Base-by-base conservation (phyloP, 2,888 invertebrate genomes). In the Macropis europaea region DNA sequence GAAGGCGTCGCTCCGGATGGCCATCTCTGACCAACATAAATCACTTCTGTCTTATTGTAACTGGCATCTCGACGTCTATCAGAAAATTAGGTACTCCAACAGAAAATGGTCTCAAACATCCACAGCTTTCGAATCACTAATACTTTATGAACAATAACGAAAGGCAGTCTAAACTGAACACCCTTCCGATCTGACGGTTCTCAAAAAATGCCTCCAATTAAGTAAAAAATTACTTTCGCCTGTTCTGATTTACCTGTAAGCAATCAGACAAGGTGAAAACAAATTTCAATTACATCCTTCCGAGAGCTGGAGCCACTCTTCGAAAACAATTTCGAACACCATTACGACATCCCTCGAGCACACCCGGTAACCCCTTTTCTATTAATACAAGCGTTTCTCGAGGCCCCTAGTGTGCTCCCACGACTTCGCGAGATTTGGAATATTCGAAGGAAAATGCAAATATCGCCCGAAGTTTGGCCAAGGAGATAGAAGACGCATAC, bases 401-500 rank as follows among this genome's bases (percentile, higher is more conserved):
- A 36, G 42, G 30, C 28, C 24, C 30, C 17, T 24, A 13, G 36
- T 28, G 66, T 52, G 66, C 48, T 52, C 36, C 57, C 42, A 59
- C 68, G 59, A 67, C 67, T 76, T 64, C 68, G 56, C 38, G 68
- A 66, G 79, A 73, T 75, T 74, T 68, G 54, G 79, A 75, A 77
- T 82, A 79, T 82, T 83, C 73, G 47, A 73, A 77, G 81, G 81
- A 84, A 85, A 82, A 85, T 84, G 82, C 81, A 83, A 86, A 86
- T 86, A 83, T 75, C 80, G 71, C 62, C 63, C 69, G 73, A 84
- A 85, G 78, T 85, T 84, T 73, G 79, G 76, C 77, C 70, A 72
- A 74, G 72, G 68, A 73, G 71, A 77, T 67, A 61, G 71, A 67
- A 71, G 54, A 53, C 53, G 68, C 57, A 52, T 69, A 60, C 47